A percentile compares a stretch with the other conserved stretches of the same genome.
Conservation (phyloP, 2,888 invertebrate genomes). For the Hipparchia semele region DNA sequence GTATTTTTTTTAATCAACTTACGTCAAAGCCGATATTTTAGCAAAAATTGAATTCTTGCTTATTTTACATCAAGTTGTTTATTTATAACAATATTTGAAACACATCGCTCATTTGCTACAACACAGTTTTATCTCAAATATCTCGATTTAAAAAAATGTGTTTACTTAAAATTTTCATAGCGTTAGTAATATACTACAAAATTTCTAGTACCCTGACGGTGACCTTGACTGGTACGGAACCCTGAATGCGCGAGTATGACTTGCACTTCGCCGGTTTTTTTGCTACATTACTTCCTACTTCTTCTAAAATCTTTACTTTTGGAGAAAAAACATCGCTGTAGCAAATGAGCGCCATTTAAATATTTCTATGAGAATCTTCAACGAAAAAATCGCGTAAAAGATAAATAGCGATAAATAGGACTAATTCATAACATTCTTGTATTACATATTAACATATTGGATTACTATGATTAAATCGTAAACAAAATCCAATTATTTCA, state of each 20-base stretch:
- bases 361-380: slow-evolving; percentile 18
- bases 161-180: no score
- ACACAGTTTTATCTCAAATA: no score
- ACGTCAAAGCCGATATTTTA: not conserved
- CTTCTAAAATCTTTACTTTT: no score
- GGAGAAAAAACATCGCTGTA: no score
- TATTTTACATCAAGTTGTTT: slow-evolving; percentile 1
- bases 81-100: not conserved
- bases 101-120: not conserved
- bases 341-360: not conserved
- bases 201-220: no score
- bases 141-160: no score
- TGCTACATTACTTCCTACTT: no score
- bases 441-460: not conserved
- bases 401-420: slow-evolving; percentile 3
- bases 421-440: not conserved
- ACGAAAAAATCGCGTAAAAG: not conserved
- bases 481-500: slow-evolving; percentile 29
- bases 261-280: no score
- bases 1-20: not conserved
- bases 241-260: no score
- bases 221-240: no score
- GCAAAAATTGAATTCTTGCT: not conserved
- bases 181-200: no score
- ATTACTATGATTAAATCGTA: slow-evolving; percentile 18